phyloP scores from a whole-genome alignment of 2,888 invertebrate species.

The Euphydryas editha region DNA sequence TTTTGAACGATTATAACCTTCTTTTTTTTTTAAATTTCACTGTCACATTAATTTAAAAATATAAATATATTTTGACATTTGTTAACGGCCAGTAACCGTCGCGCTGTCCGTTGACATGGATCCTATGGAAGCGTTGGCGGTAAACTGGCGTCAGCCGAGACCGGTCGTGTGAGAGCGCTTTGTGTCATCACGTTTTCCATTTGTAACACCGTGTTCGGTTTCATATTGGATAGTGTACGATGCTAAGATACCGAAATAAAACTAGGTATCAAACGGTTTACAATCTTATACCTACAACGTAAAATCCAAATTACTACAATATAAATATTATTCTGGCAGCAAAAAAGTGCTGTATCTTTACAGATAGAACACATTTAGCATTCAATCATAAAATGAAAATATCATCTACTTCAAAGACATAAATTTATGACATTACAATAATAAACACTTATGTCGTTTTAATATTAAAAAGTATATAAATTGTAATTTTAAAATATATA shows the following conservation, averaged over 20 bases:
- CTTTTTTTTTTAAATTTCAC: conserved; percentile 11
- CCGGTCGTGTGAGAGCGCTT: conserved; percentile 70
- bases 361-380: background rate
- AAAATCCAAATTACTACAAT: background rate
- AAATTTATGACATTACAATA: background rate
- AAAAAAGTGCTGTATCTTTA: background rate
- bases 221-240: conserved; percentile 26
- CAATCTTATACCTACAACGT: background rate
- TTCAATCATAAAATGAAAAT: background rate
- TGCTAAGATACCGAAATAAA: background rate
- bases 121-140: conserved; percentile 61
- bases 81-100: conserved; percentile 51
- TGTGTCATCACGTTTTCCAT: conserved; percentile 69
- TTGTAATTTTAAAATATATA: too few species aligned
- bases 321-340: background rate
- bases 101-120: conserved; percentile 55
- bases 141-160: conserved; percentile 62
- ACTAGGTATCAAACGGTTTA: background rate
- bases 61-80: conserved; percentile 44
- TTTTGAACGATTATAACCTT: conserved; percentile 20
- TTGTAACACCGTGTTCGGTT: conserved; percentile 26
- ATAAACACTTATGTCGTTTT: background rate
- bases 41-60: conserved; percentile 33
- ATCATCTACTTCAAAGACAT: background rate
- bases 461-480: too few species aligned